These are phyloP conservation scores for Myoxocephalus aenaeus DNA, from an alignment of 2,797 vertebrate species.

Conservation along the genomic window DNA sequence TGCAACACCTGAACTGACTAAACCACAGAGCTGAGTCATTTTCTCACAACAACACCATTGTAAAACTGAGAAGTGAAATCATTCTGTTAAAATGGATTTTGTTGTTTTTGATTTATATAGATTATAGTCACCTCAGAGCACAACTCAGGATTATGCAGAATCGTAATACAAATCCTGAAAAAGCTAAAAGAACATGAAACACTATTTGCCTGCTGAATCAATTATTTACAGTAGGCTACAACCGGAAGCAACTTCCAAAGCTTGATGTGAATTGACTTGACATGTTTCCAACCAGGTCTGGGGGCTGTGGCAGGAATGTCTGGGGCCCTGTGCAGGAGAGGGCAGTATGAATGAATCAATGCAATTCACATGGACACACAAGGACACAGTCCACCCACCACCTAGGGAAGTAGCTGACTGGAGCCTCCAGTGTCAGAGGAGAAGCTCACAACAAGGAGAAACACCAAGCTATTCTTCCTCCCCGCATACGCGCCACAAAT, in stretches of 20 bases:
- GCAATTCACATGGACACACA: slow-evolving; percentile 67
- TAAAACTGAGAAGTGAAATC: slow-evolving; percentile 34
- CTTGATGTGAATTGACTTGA: slow-evolving; percentile 62
- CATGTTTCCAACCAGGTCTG: slow-evolving; percentile 69
- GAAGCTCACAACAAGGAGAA: slow-evolving; percentile 62
- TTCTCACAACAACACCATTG: neutral
- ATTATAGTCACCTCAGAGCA: neutral
- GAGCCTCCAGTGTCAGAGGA: slow-evolving; percentile 63
- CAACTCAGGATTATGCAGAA: neutral
- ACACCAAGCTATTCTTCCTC: slow-evolving; percentile 72
- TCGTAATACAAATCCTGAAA: neutral
- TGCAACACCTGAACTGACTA: slow-evolving; percentile 34
- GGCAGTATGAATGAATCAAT: slow-evolving; percentile 75
- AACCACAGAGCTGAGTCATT: slow-evolving; percentile 18
- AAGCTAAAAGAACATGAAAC: neutral
- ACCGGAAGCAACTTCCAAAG: slow-evolving; percentile 57
- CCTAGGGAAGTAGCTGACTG: slow-evolving; percentile 63
- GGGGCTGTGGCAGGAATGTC: slow-evolving; percentile 72
- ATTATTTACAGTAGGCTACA: slow-evolving; percentile 32
- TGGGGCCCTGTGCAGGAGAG: slow-evolving; percentile 63
- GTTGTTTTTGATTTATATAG: neutral
- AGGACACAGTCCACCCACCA: slow-evolving; percentile 75
- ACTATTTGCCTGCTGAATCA: slow-evolving; percentile 19
- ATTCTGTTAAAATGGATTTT: neutral
- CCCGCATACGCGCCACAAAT: slow-evolving; percentile 54